Conservation (phyloP, 2,113 vertebrate species). For the Neogobius melanostomus region DNA sequence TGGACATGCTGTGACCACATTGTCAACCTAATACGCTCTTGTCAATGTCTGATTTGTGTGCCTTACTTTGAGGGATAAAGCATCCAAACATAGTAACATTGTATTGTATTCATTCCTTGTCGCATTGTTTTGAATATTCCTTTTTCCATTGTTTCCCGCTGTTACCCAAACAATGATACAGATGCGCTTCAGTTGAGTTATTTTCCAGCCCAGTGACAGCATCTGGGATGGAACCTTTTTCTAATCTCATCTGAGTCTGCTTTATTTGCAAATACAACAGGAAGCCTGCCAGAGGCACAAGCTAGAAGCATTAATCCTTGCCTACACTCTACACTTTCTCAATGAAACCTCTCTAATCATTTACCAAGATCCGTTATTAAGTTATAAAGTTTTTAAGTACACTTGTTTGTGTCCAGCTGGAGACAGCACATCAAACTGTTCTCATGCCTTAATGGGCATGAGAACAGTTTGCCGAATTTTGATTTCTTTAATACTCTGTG, state of each 20-base stretch:
- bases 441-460: too few species aligned
- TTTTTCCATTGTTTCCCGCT: conserved; percentile 47
- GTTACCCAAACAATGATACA: conserved; percentile 52
- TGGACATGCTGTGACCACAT: too few species aligned
- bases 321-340: conserved; percentile 9
- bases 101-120: conserved; percentile 50
- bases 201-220: conserved; percentile 46
- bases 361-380: conserved; percentile 33
- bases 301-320: conserved; percentile 12
- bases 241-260: conserved; percentile 42
- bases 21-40: too few species aligned
- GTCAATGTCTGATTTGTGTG: too few species aligned
- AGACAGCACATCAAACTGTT: not conserved
- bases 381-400: not conserved
- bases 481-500: too few species aligned
- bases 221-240: conserved; percentile 47
- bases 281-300: conserved; percentile 7
- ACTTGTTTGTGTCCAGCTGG: not conserved
- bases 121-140: conserved; percentile 27
- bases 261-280: not conserved
- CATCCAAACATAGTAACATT: conserved; percentile 55
- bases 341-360: conserved; percentile 1
- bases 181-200: conserved; percentile 39
- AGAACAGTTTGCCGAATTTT: too few species aligned
- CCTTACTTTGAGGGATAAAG: conserved; percentile 23